These are phyloP conservation scores for Miniopterus natalensis DNA, from an alignment of 2,113 vertebrate genomes.

Conservation along the genomic window DNA sequence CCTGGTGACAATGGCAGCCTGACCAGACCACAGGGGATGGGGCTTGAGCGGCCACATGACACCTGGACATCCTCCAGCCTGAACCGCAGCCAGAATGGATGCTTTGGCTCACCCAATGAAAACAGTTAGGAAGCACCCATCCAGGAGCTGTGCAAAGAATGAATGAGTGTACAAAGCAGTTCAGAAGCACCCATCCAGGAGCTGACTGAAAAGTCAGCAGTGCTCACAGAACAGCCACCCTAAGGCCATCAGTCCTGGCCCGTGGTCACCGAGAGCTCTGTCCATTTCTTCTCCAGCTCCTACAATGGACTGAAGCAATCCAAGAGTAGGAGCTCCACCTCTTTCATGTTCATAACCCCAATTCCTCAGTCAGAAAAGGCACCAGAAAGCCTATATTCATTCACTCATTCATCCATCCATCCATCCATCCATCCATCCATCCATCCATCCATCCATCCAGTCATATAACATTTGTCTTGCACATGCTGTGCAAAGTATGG, in stretches of 20 bases:
- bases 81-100: not conserved
- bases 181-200: too few species aligned
- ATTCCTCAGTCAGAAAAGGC: not conserved
- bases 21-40: not conserved
- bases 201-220: too few species aligned
- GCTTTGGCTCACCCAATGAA: not conserved
- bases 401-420: not conserved
- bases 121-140: not conserved
- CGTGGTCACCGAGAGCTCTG: rapidly evolving
- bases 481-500: not conserved
- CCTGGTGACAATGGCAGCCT: not conserved
- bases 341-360: not conserved
- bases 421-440: not conserved
- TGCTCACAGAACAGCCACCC: not conserved
- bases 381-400: rapidly evolving
- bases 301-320: rapidly evolving
- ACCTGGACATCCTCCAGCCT: not conserved
- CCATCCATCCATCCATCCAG: rapidly evolving
- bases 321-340: too few species aligned
- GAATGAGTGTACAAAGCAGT: too few species aligned
- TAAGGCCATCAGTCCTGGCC: not conserved
- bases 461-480: too few species aligned
- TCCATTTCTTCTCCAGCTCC: not conserved
- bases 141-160: not conserved
- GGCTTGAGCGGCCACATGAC: not conserved